A percentile compares a stretch with the other conserved stretches of the same genome.
phyloP scores from a whole-genome alignment of 2,113 vertebrate genomes.

The Solea solea region DNA sequence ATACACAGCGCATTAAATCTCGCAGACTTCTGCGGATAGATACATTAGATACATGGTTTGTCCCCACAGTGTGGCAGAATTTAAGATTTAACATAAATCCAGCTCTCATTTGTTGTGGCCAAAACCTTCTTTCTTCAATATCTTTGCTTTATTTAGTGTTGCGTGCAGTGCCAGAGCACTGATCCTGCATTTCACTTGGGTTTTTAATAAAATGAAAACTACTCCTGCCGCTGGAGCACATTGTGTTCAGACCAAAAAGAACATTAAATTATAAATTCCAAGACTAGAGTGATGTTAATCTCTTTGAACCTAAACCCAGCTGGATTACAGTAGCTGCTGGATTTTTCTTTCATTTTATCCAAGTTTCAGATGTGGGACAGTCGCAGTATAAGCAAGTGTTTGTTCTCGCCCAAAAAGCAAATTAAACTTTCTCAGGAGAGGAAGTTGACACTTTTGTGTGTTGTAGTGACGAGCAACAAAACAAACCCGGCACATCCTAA shows the following conservation, averaged over 20 bases:
- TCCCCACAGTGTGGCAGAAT: not conserved
- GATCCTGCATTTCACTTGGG: not conserved
- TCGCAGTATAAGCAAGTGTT: not conserved
- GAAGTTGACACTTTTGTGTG: no score
- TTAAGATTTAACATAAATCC: not conserved
- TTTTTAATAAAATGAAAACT: not conserved
- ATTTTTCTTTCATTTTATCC: not conserved
- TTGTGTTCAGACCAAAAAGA: not conserved
- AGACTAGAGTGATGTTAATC: not conserved
- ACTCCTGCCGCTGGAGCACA: not conserved
- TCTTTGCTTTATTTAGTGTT: not conserved
- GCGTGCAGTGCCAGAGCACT: no score
- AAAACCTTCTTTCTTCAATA: not conserved
- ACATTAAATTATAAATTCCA: not conserved
- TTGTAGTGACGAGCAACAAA: no score
- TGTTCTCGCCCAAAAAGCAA: not conserved
- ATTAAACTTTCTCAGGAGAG: not conserved
- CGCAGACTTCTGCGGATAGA: not conserved
- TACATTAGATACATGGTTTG: not conserved
- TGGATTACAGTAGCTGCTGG: not conserved
- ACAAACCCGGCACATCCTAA: no score
- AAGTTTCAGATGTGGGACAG: not conserved
- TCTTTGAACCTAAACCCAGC: not conserved
- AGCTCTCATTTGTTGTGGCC: not conserved
- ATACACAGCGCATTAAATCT: slow-evolving; percentile 1